Base-by-base conservation (phyloP, 2,113 vertebrate species). In the Apus apus region DNA sequence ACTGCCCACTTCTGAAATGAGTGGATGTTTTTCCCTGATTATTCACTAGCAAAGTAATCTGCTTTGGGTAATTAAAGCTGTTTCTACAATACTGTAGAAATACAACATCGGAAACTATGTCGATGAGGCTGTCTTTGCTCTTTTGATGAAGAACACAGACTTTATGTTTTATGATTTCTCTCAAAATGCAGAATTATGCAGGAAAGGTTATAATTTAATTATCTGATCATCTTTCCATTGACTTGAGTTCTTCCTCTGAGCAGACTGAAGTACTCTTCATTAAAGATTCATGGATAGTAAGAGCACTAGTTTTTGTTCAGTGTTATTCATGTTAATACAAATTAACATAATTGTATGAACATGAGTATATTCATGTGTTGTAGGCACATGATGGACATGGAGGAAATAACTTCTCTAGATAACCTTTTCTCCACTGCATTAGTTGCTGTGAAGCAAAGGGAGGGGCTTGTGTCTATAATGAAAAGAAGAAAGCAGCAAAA, bases 171-270 rank as follows among this genome's bases (percentile, higher is more conserved):
- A 60, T 53, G 32, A 70, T 77, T 75, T 81, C 40, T 93, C 43
- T 80, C 76, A 51, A 18, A 6, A 22, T 78, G 60, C 25, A 73
- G 36, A 78, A 89, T 87, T 89, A 85, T 54, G 62, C 27, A 78
- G 57, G 85, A 93, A 51, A 92, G n/a, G 30, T 62, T 87, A 88
- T 38, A 34, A 66, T 85, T 91, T 61, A 80, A 71, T 83, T 85
- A 36, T 48, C 58, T 75, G 54, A 74, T 53, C 25, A 36, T 79
- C 46, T 62, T 94, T 53, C 54, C 6, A 5, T 77, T 95, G 78
- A 67, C 88, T 60, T 83, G 51, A 73, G 6, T 83, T 71, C 32
- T 54, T 91, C 29, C 58, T 73, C 6, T 76, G 50, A 65, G 53
- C 66, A 54, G 15, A 54, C 36, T 82, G 53, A 62, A 85, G 67